phyloP scores from a whole-genome alignment of 2,113 vertebrate species.

The Glaucomys volans region DNA sequence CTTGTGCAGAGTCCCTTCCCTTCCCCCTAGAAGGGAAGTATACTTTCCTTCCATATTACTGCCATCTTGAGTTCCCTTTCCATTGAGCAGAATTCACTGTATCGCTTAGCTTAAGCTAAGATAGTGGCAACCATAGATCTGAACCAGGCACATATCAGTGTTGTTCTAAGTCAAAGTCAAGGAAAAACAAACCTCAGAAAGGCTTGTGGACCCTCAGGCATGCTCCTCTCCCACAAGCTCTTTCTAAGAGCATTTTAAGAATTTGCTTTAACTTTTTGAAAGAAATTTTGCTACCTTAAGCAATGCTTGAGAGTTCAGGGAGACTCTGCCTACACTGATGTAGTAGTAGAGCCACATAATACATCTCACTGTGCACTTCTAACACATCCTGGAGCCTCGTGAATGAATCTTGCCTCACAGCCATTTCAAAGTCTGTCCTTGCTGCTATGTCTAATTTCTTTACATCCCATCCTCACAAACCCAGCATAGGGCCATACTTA shows the following conservation, averaged over 20 bases:
- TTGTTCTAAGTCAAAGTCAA: background rate
- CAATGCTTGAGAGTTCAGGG: background rate
- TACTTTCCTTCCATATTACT: background rate
- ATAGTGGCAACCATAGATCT: background rate
- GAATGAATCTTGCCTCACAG: background rate
- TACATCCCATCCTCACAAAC: background rate
- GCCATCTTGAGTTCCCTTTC: background rate
- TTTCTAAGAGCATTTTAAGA: background rate
- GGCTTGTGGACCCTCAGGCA: background rate
- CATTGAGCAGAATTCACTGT: background rate
- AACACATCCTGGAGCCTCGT: background rate
- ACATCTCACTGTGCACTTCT: background rate
- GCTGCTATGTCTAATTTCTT: background rate
- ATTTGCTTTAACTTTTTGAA: constrained; percentile 23
- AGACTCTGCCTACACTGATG: background rate
- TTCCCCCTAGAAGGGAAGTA: background rate
- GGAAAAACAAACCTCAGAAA: background rate
- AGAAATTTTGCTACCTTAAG: background rate
- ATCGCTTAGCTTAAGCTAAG: background rate
- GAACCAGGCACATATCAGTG: background rate
- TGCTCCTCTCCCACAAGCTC: background rate
- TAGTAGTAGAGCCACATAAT: background rate
- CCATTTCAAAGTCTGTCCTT: background rate
- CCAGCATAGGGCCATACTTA: background rate
- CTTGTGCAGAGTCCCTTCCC: background rate